phyloP scores from a whole-genome alignment of 1,140 invertebrate genomes.

The Aleiodes sp. region DNA sequence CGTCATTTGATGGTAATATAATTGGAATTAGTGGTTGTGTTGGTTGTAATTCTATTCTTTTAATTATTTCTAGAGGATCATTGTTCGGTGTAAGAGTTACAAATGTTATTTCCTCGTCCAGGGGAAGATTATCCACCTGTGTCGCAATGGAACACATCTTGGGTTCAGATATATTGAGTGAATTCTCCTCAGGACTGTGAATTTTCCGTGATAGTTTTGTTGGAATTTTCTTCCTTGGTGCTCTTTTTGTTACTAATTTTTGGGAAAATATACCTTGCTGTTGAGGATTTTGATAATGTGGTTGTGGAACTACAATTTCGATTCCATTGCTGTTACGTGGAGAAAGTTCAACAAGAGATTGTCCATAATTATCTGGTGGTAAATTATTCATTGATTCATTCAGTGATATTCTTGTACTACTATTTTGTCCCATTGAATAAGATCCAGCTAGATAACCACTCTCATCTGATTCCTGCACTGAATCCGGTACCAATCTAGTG shows the following conservation, averaged over 20 bases:
- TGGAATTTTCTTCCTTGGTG: slow-evolving; percentile 33
- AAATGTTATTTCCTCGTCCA: slow-evolving; percentile 13
- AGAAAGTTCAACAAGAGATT: slow-evolving; percentile 17
- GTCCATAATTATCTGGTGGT: neutral
- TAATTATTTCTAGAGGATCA: neutral
- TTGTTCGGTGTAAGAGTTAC: neutral
- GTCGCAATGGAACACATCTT: slow-evolving; percentile 38
- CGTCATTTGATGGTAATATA: neutral
- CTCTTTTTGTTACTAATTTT: slow-evolving; percentile 20
- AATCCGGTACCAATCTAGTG: neutral
- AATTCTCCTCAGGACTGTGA: neutral
- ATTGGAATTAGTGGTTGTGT: neutral
- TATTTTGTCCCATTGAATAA: neutral
- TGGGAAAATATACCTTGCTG: neutral
- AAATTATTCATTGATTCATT: neutral
- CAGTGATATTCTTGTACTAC: slow-evolving; percentile 8
- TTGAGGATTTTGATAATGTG: slow-evolving; percentile 17
- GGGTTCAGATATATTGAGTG: neutral
- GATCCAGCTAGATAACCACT: neutral
- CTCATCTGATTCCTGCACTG: neutral
- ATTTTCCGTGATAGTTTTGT: slow-evolving; percentile 18
- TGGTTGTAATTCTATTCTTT: neutral
- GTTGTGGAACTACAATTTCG: slow-evolving; percentile 20
- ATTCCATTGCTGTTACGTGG: neutral
- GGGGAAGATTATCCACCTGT: slow-evolving; percentile 34